phyloP scores from a whole-genome alignment of 1,140 invertebrate species.

The Diorhabda sublineata region DNA sequence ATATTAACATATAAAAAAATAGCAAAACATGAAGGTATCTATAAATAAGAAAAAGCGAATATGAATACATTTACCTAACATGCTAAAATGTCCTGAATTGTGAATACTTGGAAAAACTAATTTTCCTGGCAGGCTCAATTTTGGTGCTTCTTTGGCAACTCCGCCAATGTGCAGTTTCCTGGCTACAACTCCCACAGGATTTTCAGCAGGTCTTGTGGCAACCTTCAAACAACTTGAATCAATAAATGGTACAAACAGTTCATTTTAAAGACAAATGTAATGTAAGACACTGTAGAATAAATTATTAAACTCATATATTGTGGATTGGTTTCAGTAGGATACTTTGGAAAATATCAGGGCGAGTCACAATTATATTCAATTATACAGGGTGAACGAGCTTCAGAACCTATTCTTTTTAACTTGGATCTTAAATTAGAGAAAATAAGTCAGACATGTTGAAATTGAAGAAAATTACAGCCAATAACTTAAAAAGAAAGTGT shows the following conservation, averaged over 20 bases:
- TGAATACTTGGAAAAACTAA: slow-evolving; percentile 95
- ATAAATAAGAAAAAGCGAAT: neutral
- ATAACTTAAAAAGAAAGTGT: too few species aligned
- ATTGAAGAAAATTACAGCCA: too few species aligned
- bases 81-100: slow-evolving; percentile 92
- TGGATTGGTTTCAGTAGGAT: too few species aligned
- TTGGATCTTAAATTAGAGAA: too few species aligned
- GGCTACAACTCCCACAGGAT: slow-evolving; percentile 91
- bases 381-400: too few species aligned
- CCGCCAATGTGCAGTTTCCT: slow-evolving; percentile 85
- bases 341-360: too few species aligned
- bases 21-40: neutral
- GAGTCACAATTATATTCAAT: too few species aligned
- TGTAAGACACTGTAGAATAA: neutral
- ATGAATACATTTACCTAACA: slow-evolving; percentile 63
- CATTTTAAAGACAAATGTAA: neutral
- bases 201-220: slow-evolving; percentile 87
- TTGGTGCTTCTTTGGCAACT: slow-evolving; percentile 83
- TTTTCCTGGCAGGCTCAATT: slow-evolving; percentile 93
- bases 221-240: slow-evolving; percentile 51
- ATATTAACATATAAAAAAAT: neutral
- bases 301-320: too few species aligned
- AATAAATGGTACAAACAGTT: neutral
- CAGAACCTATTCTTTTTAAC: too few species aligned
- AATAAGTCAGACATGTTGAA: too few species aligned